A percentile compares a stretch with the other conserved stretches of the same genome.
phyloP scores from a whole-genome alignment of 2,113 vertebrate genomes.

The Psophia crepitans region DNA sequence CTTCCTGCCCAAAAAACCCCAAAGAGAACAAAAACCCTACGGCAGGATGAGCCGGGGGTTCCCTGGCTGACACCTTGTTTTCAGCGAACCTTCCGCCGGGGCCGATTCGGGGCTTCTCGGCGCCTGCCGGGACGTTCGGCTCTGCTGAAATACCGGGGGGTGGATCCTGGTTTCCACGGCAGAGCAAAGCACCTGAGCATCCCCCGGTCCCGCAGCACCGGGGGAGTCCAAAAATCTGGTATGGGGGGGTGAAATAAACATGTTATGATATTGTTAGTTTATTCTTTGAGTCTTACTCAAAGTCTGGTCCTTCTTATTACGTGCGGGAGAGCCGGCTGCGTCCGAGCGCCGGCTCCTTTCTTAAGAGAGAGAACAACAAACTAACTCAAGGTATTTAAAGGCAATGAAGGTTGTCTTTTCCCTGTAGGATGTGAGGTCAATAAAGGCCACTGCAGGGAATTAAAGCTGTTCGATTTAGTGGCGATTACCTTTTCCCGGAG shows the following conservation, averaged over 20 bases:
- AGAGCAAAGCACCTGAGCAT: background rate
- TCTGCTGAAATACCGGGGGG: background rate
- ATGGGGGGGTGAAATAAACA: background rate
- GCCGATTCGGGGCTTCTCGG: accelerated
- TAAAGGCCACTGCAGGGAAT: slow-evolving; percentile 12
- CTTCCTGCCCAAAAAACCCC: background rate
- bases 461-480: slow-evolving; percentile 10
- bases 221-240: background rate
- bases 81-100: background rate
- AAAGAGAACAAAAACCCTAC: background rate
- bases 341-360: background rate
- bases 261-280: background rate
- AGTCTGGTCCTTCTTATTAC: accelerated
- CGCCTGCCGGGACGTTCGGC: background rate
- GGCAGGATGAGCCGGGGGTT: no score
- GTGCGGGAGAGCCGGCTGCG: background rate
- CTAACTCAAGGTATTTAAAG: slow-evolving; percentile 13
- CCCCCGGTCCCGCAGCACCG: background rate
- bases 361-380: background rate
- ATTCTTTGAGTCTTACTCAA: background rate
- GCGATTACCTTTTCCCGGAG: background rate
- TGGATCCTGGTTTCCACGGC: background rate
- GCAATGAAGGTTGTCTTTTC: slow-evolving; percentile 25
- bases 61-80: background rate
- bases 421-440: background rate